These are phyloP conservation scores for Ctenicera cuprea DNA, from an alignment of 2,888 invertebrate species.

Conservation along the genomic window DNA sequence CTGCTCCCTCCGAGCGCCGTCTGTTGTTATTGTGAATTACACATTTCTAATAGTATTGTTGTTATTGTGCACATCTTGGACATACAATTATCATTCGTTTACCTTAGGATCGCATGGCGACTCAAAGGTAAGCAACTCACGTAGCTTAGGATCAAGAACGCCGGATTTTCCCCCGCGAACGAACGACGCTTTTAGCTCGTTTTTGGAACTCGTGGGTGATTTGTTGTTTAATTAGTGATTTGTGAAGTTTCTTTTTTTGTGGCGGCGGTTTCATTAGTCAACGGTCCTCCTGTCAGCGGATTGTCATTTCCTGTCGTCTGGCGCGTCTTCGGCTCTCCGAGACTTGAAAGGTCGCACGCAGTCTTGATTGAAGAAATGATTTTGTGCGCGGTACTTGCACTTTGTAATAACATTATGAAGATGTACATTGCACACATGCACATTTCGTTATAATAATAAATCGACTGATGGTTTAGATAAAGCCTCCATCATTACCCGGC, in stretches of 20 bases:
- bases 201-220: background rate
- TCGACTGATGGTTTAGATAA: background rate
- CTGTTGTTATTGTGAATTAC: slow-evolving; percentile 52
- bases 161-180: background rate
- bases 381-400: no score
- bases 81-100: slow-evolving; percentile 48
- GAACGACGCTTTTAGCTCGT: background rate
- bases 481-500: background rate
- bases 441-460: no score
- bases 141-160: background rate
- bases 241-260: slow-evolving; percentile 25
- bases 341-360: background rate
- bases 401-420: background rate
- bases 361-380: slow-evolving; percentile 11
- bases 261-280: slow-evolving; percentile 22
- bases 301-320: slow-evolving; percentile 40
- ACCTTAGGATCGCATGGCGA: slow-evolving; percentile 64
- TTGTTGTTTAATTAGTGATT: slow-evolving; percentile 1
- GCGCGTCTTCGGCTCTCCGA: background rate
- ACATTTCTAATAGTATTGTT: slow-evolving; percentile 45
- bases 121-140: slow-evolving; percentile 64
- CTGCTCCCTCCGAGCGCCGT: slow-evolving; percentile 53
- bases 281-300: slow-evolving; percentile 20
- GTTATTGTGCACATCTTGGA: slow-evolving; percentile 49
- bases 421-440: no score